Evolutionary conservation across 2,113 vertebrate genomes (phyloP), one percentile per base, ranked within the genome.

Genomic region (Malaclemys terrapin): DNA sequence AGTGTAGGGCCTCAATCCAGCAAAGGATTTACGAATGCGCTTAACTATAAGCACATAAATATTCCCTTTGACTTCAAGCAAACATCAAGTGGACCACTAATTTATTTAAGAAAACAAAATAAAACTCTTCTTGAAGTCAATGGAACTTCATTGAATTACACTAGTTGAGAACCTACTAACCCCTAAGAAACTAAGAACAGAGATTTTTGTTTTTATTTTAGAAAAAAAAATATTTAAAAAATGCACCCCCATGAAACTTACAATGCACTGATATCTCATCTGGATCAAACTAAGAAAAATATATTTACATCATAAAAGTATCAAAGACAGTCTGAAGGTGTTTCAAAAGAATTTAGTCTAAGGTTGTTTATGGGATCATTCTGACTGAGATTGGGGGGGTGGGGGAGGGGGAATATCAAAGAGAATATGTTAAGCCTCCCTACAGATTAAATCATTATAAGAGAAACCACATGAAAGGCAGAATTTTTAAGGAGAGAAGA

Each of bases 401-500:
- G 6, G 27, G 5, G 1, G 52, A 25, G 78, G 42, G 53, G 62
- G 9, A 9, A n/a, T 93, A 95, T 97, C 89, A 96, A 97, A 96
- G 69, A 88, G 93, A 97, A 95, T 89, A 85, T 54, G 90, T 92
- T 95, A 96, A 65, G 29, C 91, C 93, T 95, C 85, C 94, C 89
- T 85, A 62, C 69, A 94, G 89, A 96, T 95, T 85, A 97, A 97
- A 95, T 50, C 8, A 85, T 95, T 92, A 65, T 87, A 89, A 93
- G 93, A 91, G 82, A 52, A 97, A 47, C 80, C 35, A 92, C 87
- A 94, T 92, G 94, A 97, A 97, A 96, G 94, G 80, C 82, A 88
- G 85, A 75, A 82, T 91, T 91, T 93, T 93, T 94, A 90, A 91
- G 82, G 79, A 90, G 25, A 80, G 47, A 53, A 90, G 93, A 96